Conservation (phyloP, 2,888 invertebrate genomes). For the Eilema caniola region DNA sequence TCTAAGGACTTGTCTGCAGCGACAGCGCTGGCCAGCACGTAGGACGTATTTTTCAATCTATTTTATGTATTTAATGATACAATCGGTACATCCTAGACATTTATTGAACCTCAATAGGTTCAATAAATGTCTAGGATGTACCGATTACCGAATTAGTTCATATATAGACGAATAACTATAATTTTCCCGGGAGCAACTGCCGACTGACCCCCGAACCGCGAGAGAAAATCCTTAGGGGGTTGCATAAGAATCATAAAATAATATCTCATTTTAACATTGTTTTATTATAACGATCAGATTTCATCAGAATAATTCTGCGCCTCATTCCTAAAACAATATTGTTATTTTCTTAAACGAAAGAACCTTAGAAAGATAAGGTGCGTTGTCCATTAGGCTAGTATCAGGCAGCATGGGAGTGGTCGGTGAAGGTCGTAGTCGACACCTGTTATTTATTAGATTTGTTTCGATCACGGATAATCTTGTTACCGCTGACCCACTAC, state of each 20-base stretch:
- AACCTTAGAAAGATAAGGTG: constrained; percentile 40
- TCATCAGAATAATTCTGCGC: neutral
- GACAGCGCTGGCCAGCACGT: neutral
- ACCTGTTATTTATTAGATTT: constrained; percentile 84
- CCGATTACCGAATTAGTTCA: too few species aligned
- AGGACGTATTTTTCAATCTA: too few species aligned
- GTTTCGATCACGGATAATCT: constrained; percentile 79
- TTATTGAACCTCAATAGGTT: too few species aligned
- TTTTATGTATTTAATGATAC: too few species aligned
- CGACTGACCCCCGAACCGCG: too few species aligned
- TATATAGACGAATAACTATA: too few species aligned
- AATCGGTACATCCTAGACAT: too few species aligned
- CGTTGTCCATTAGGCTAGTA: constrained; percentile 54
- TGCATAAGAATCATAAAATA: too few species aligned
- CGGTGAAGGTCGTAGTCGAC: constrained; percentile 66
- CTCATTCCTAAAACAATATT: constrained; percentile 16
- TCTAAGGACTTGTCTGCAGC: neutral
- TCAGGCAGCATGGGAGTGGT: constrained; percentile 55
- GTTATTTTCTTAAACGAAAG: constrained; percentile 53
- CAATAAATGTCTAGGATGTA: too few species aligned
- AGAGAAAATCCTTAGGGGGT: too few species aligned
- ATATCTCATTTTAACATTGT: neutral
- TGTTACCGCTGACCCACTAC: constrained; percentile 64
- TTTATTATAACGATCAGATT: neutral
- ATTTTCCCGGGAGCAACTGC: too few species aligned